Conservation (phyloP, 2,113 vertebrate genomes). For the Conger conger region DNA sequence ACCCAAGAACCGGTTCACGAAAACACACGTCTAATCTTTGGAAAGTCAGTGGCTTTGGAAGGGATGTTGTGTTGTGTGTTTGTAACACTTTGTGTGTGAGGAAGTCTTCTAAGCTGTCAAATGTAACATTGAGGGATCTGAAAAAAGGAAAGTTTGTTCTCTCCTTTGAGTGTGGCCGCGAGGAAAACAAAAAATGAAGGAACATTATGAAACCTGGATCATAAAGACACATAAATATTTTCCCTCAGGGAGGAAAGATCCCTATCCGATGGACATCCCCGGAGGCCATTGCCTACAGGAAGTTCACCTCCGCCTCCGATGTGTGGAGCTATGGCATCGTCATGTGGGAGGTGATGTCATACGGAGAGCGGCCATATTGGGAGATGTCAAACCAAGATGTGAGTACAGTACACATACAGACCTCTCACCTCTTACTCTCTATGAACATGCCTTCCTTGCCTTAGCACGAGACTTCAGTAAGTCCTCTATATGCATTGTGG, state of each 20-base stretch:
- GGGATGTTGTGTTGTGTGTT: too few species aligned
- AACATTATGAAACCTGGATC: not conserved
- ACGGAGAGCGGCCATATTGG: constrained; percentile 76
- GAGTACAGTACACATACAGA: constrained; percentile 45
- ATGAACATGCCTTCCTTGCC: too few species aligned
- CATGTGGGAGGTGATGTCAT: constrained; percentile 78
- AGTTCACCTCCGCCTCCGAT: constrained; percentile 75
- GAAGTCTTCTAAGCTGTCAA: too few species aligned
- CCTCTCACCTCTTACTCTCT: not conserved
- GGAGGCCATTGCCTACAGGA: constrained; percentile 75
- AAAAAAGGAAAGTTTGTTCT: too few species aligned
- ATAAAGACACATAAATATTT: not conserved
- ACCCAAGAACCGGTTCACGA: not conserved
- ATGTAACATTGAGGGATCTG: too few species aligned
- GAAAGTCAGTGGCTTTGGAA: too few species aligned
- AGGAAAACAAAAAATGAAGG: not conserved
- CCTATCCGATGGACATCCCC: constrained; percentile 76
- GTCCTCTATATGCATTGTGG: too few species aligned
- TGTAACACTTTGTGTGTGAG: too few species aligned
- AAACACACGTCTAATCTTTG: too few species aligned
- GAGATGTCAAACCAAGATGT: constrained; percentile 79
- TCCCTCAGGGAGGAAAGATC: constrained; percentile 70
- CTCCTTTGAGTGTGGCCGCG: too few species aligned
- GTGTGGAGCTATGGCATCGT: constrained; percentile 77
- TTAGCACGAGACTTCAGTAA: too few species aligned